Evolutionary conservation across 2,797 vertebrate species (phyloP), one percentile per base, ranked within the genome.

Genomic region (Pempheris klunzingeri): DNA sequence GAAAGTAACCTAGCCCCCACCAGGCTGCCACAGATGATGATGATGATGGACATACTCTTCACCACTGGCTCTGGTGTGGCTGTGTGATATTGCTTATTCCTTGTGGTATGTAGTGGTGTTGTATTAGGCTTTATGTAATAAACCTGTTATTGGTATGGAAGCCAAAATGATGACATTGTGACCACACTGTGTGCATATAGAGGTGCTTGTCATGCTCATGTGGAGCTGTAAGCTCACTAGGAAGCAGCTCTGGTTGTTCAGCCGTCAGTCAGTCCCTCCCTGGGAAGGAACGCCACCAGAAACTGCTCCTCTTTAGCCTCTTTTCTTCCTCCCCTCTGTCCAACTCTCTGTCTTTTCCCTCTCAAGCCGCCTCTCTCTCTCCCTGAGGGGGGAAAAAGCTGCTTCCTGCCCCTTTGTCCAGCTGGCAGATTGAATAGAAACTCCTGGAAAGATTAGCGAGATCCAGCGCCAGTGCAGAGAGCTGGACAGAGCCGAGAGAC

Each of bases 391-490:
- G 54, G 49, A 53, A 82, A 77, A 78, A 67, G 87, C 87, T 81
- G 91, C 84, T 93, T 95, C 94, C 94, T 93, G 90, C 47, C 64
- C 71, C 77, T 89, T 86, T 87, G 82, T 91, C 88, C 90, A 93
- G 81, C 92, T 94, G 92, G 92, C 90, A 85, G 62, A 71, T 70
- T 84, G 76, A 89, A 89, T 80, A 80, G 85, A 82, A 90, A 79
- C 82, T 84, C 68, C 64, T 92, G 90, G 87, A 92, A 82, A 83
- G 91, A 89, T 88, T 73, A 86, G 78, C 53, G 13, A 47, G 72
- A 83, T 87, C 69, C 72, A 65, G 62, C 32, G 79, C 86, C 85
- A 88, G 82, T 32, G 36, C 43, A 9, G 58, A 67, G 72, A 67
- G 61, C 71, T 20, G 69, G 82, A 84, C 82, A 78, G 84, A 84